Evolutionary conservation across 2,113 vertebrate species (phyloP).

Genomic region (Lamprologus ornatipinnis): DNA sequence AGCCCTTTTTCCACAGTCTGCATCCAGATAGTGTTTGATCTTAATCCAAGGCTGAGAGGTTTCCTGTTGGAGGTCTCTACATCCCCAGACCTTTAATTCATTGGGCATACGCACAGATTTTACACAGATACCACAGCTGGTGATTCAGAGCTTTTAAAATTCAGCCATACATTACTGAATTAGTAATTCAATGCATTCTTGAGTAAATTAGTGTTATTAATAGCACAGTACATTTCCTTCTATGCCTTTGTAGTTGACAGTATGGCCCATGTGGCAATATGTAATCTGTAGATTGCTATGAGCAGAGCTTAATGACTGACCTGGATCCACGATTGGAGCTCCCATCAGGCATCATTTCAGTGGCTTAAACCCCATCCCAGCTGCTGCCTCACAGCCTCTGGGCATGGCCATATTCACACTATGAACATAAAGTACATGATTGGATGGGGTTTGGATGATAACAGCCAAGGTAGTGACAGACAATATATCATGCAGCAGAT

Average conservation of each 20-base stretch:
- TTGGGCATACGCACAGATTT: background rate
- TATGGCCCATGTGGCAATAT: background rate
- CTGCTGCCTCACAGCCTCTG: background rate
- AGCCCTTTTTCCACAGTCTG: slow-evolving; percentile 4
- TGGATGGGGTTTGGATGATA: background rate
- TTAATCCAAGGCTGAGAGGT: slow-evolving; percentile 6
- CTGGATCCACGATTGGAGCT: background rate
- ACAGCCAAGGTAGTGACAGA: background rate
- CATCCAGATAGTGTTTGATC: slow-evolving; percentile 28
- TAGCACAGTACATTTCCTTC: background rate
- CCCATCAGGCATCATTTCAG: background rate
- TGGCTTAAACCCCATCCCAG: background rate
- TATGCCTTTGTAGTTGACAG: background rate
- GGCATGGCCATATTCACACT: background rate
- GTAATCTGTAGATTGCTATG: background rate
- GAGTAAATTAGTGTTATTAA: background rate
- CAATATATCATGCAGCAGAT: slow-evolving; percentile 17
- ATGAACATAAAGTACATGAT: background rate
- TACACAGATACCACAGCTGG: background rate
- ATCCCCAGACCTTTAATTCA: background rate
- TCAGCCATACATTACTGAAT: background rate
- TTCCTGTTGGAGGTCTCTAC: background rate
- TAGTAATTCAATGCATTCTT: background rate
- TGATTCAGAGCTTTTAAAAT: background rate
- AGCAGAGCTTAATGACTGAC: slow-evolving; percentile 1